Evolutionary conservation across 37 sponge, comb jelly and placozoan genomes (phyloP), one percentile per base, ranked within the genome.

Genomic region (Chondrosia reniformis): DNA sequence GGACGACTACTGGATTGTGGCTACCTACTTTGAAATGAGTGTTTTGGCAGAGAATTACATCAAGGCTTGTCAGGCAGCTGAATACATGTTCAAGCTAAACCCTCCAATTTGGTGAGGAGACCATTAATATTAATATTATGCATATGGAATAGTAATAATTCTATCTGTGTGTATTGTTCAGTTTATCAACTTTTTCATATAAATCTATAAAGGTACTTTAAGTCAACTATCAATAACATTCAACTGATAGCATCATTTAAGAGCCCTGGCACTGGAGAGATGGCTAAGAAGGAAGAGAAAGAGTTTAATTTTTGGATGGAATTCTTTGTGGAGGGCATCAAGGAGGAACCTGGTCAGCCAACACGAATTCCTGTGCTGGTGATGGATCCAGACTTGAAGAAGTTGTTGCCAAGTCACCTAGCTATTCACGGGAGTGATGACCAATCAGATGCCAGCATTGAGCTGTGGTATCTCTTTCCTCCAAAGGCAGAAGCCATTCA

Each of bases 1-100:
- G 80, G 28, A 65, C 25, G 93, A 92, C 83, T 92, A 92, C 77
- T 92, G 93, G 93, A 76, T 76, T 3, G 89, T 92, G 40, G 93
- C 93, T 46, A 92, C 93, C 9, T 88, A 63, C 72, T 92, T 92
- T 88, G 93, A 92, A 74, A 74, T 92, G 40, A 85, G 80, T 46
- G 83, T 92, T 15, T 63, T 92, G 63, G 88, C 89, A 36, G 86
- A 88, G 67, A 67, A 88, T 76, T 88, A 88, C 72, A 65, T 76
- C 45, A 92, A 81, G 55, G 89, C 88, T 44, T 79, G 82, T 42
- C 55, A 67, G 6, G 89, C 89, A 28, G 89, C 93, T 36, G 80
- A 80, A 63, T 88, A 69, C 79, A 92, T 92, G 89, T 92, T 88
- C 83, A 88, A 85, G 78, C 78, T 92, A 33, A 80, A 88, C 2